These are phyloP conservation scores for Tympanoctomys barrerae DNA, from an alignment of 2,797 vertebrate genomes.

Conservation along the genomic window DNA sequence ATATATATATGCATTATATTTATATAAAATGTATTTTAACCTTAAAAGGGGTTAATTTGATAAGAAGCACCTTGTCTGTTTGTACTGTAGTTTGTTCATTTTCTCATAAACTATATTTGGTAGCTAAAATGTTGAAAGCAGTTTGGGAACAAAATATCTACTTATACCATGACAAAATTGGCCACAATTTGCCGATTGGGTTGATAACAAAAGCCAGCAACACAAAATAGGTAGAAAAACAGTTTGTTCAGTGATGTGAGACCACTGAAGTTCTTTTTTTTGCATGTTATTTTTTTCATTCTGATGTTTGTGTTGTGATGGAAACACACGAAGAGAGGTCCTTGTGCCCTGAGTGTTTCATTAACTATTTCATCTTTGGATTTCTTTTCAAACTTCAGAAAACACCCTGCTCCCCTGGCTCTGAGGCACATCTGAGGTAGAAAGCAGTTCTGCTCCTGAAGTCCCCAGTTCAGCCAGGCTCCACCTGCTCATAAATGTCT, in stretches of 20 bases:
- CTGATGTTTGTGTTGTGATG: slow-evolving; percentile 82
- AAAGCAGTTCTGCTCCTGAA: not conserved
- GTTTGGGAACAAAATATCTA: slow-evolving; percentile 90
- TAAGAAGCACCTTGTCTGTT: slow-evolving; percentile 81
- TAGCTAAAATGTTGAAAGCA: slow-evolving; percentile 86
- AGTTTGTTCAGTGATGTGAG: slow-evolving; percentile 86
- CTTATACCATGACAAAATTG: slow-evolving; percentile 87
- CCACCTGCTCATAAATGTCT: not conserved
- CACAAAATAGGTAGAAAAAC: slow-evolving; percentile 91
- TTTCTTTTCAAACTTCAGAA: slow-evolving; percentile 69
- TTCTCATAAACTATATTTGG: slow-evolving; percentile 77
- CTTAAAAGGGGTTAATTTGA: slow-evolving; percentile 60
- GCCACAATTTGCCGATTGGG: slow-evolving; percentile 91
- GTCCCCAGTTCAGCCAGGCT: not conserved
- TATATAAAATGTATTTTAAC: not conserved
- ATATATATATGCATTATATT: not conserved
- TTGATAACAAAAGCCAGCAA: slow-evolving; percentile 91
- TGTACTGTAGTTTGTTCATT: slow-evolving; percentile 82
- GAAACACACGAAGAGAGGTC: slow-evolving; percentile 81
- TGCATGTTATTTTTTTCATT: slow-evolving; percentile 77
- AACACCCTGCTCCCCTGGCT: slow-evolving; percentile 16
- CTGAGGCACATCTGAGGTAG: not conserved
- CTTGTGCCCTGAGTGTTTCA: slow-evolving; percentile 63
- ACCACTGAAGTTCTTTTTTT: slow-evolving; percentile 87
- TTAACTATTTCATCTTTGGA: slow-evolving; percentile 75